These are phyloP conservation scores for Lucinisca nassula DNA, from an alignment of 2,888 invertebrate genomes.

Conservation along the genomic window DNA sequence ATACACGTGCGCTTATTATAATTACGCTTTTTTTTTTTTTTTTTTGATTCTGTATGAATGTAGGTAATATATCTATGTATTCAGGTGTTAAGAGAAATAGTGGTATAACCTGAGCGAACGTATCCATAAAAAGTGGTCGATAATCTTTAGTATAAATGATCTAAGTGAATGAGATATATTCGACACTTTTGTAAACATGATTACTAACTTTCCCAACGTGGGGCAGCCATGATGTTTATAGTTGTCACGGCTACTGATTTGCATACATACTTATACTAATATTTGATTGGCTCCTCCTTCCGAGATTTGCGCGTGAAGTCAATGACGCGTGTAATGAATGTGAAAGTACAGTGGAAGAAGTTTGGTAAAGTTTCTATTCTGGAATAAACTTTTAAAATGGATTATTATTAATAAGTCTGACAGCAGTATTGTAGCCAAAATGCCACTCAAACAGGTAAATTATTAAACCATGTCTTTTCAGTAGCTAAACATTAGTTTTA, in stretches of 20 bases:
- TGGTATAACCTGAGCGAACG: too few relatives aligned
- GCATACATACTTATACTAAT: slow-evolving; percentile 50
- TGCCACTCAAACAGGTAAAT: slow-evolving; percentile 8
- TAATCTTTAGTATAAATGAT: too few relatives aligned
- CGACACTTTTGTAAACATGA: background rate
- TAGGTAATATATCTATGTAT: too few relatives aligned
- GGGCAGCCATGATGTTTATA: slow-evolving; percentile 70
- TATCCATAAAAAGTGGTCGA: too few relatives aligned
- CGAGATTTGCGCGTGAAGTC: background rate
- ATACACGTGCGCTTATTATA: too few relatives aligned
- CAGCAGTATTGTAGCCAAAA: background rate
- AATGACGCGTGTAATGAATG: background rate
- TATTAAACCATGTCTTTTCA: background rate
- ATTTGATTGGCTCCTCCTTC: background rate
- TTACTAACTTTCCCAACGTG: slow-evolving; percentile 23
- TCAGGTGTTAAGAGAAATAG: too few relatives aligned
- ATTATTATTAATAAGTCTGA: background rate
- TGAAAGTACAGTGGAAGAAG: background rate
- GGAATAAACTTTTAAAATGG: background rate
- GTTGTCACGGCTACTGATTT: slow-evolving; percentile 72
- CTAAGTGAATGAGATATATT: background rate
- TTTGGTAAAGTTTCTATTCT: background rate
- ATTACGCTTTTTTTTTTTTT: too few relatives aligned
- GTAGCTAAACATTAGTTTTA: background rate
- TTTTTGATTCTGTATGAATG: too few relatives aligned